Conservation (phyloP, 2,113 vertebrate species). For the Talpa occidentalis region DNA sequence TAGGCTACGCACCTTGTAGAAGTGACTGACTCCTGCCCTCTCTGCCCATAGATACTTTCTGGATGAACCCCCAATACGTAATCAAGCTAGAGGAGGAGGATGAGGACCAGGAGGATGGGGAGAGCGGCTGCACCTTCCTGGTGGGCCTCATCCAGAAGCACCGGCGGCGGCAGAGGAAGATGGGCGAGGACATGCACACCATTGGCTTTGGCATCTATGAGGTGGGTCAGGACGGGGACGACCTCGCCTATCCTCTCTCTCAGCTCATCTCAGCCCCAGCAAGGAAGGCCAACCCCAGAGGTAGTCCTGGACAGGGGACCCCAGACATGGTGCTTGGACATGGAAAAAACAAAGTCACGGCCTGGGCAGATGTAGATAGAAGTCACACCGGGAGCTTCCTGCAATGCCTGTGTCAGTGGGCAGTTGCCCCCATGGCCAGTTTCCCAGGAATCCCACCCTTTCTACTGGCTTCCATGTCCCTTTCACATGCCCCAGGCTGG, state of each 20-base stretch:
- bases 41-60: conserved; percentile 92
- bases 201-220: conserved; percentile 97
- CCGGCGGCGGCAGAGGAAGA: conserved; percentile 91
- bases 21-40: no score
- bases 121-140: conserved; percentile 93
- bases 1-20: neutral
- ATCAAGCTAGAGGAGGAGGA: conserved; percentile 95
- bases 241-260: neutral
- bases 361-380: neutral
- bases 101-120: conserved; percentile 91
- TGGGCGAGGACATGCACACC: conserved; percentile 97
- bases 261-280: neutral
- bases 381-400: neutral
- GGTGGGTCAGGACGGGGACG: conserved; percentile 77
- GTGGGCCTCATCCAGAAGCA: conserved; percentile 98
- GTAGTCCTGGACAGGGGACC: neutral
- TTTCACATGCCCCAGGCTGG: neutral
- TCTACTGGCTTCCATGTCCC: neutral
- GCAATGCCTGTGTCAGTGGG: neutral
- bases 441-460: neutral
- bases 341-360: neutral
- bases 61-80: conserved; percentile 95
- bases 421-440: neutral
- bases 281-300: neutral
- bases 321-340: neutral